A percentile compares a stretch with the other conserved stretches of the same genome.
phyloP scores from a whole-genome alignment of 2,113 vertebrate genomes.

The Eurystomus gularis region DNA sequence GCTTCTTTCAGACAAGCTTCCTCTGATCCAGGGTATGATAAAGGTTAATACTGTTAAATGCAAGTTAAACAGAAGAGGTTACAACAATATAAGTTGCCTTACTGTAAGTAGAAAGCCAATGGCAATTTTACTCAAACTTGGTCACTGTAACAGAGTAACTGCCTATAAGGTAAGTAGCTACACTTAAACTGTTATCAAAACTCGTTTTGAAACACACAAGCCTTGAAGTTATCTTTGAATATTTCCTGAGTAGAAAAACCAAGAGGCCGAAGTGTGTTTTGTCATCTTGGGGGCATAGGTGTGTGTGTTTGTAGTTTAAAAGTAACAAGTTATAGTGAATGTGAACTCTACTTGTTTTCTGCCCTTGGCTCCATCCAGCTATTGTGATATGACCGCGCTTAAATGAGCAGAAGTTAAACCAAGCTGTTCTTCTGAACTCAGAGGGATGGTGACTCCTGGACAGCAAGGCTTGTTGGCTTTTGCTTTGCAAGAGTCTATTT shows the following conservation, averaged over 20 bases:
- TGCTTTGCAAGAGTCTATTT: background rate
- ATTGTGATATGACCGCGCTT: background rate
- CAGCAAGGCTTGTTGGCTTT: background rate
- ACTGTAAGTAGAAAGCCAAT: background rate
- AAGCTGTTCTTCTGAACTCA: background rate
- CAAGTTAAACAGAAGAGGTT: background rate
- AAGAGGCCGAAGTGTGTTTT: background rate
- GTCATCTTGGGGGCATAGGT: background rate
- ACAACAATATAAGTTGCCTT: background rate
- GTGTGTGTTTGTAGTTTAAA: background rate
- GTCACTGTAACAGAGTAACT: background rate
- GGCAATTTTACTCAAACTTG: background rate
- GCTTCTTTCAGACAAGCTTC: background rate
- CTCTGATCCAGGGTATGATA: background rate
- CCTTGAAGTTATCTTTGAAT: background rate
- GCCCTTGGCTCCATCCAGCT: background rate
- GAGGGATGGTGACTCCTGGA: background rate
- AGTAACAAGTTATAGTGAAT: background rate
- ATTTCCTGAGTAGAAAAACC: background rate
- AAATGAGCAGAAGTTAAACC: background rate
- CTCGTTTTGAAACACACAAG: accelerated
- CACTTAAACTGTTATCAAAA: background rate
- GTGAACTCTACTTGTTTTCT: background rate
- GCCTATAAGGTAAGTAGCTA: background rate
- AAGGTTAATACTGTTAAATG: background rate